Conservation (phyloP, 2,888 invertebrate species). For the Drosophila testacea region DNA sequence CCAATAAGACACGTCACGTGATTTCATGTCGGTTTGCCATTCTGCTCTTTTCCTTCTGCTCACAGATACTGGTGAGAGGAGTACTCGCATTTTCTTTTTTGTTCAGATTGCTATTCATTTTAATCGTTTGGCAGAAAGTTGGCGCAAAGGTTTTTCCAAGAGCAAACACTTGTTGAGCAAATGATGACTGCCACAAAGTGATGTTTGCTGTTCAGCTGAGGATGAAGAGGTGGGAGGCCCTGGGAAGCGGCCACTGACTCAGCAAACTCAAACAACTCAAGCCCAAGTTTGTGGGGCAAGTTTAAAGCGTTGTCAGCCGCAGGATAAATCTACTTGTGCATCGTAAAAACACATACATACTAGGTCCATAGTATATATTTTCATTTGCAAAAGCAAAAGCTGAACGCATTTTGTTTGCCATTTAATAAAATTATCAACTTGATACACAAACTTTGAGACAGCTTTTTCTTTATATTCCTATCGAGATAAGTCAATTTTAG, state of each 20-base stretch:
- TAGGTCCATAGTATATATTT: not conserved
- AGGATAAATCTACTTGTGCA: constrained; percentile 43
- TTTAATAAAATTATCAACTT: constrained; percentile 74
- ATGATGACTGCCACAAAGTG: constrained; percentile 75
- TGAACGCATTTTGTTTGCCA: constrained; percentile 67
- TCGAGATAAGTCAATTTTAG: constrained; percentile 54
- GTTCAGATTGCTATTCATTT: constrained; percentile 48
- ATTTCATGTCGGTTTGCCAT: constrained; percentile 38
- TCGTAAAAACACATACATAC: not conserved
- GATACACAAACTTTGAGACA: constrained; percentile 58
- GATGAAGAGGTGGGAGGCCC: not conserved
- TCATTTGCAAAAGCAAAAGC: constrained; percentile 39
- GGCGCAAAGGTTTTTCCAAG: constrained; percentile 61
- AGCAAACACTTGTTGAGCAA: constrained; percentile 81
- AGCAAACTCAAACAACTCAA: constrained; percentile 34
- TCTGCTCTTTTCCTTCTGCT: constrained; percentile 11
- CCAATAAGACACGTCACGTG: constrained; percentile 83
- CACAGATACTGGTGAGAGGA: not conserved
- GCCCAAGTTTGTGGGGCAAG: constrained; percentile 43
- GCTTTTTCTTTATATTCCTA: constrained; percentile 40
- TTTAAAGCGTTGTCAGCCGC: constrained; percentile 51
- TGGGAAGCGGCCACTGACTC: constrained; percentile 49
- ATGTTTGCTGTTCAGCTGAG: constrained; percentile 68
- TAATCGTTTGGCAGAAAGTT: constrained; percentile 60
- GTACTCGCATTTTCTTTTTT: constrained; percentile 20